A percentile compares a stretch with the other conserved stretches of the same genome.
Evolutionary conservation across 2,888 invertebrate genomes (phyloP).

Genomic region (Caenorhabditis becei): DNA sequence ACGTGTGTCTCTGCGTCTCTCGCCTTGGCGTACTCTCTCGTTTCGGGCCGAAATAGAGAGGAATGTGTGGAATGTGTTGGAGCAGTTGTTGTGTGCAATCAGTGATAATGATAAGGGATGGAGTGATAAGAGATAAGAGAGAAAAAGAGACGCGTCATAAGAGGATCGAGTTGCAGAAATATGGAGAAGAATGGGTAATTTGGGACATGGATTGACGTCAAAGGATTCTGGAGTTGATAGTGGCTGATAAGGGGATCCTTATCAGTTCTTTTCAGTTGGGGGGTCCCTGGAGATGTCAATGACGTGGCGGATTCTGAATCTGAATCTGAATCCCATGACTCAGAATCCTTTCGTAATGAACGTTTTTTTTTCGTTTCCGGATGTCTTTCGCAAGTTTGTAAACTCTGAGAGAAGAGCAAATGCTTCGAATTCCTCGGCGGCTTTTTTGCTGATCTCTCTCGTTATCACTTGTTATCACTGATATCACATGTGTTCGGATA

Average conservation of each 20-base stretch:
- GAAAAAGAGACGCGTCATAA: constrained; percentile 23
- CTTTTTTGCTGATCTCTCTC: not conserved
- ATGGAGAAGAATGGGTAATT: not conserved
- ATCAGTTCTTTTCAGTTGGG: too few relatives aligned
- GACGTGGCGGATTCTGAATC: too few relatives aligned
- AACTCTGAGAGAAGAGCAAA: constrained; percentile 39
- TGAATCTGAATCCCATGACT: not conserved
- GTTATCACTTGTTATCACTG: constrained; percentile 17
- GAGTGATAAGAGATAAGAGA: not conserved
- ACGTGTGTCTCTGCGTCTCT: constrained; percentile 15
- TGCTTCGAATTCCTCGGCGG: constrained; percentile 41
- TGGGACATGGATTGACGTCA: not conserved
- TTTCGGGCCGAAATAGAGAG: constrained; percentile 32
- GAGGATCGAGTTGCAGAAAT: constrained; percentile 37
- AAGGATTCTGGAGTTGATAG: not conserved
- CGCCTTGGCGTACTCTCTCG: not conserved
- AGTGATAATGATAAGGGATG: constrained; percentile 36
- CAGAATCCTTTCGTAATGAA: constrained; percentile 1
- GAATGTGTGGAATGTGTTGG: constrained; percentile 35
- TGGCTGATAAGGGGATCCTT: too few relatives aligned
- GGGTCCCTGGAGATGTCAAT: too few relatives aligned
- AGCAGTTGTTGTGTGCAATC: constrained; percentile 35
- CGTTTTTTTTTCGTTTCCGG: constrained; percentile 41
- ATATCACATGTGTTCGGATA: constrained; percentile 41
- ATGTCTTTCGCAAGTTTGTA: constrained; percentile 38